phyloP scores from a whole-genome alignment of 1,140 invertebrate genomes.

The Micrasema longulum region DNA sequence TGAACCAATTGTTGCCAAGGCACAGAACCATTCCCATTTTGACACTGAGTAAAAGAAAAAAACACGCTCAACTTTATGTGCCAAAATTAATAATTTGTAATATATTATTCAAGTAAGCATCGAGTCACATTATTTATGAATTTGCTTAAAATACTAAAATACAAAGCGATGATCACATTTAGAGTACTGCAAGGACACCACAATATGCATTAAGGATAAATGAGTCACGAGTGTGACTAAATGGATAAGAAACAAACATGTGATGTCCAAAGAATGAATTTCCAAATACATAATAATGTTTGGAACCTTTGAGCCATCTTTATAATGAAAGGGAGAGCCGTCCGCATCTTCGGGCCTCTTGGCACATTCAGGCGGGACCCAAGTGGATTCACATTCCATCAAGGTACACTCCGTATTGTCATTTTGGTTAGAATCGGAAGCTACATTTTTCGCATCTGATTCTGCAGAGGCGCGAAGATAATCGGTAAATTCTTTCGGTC shows the following conservation, averaged over 20 bases:
- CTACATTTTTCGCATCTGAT: slow-evolving; percentile 42
- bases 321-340: slow-evolving; percentile 46
- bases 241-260: neutral
- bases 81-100: too few relatives aligned
- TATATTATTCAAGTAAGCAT: too few relatives aligned
- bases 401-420: slow-evolving; percentile 43
- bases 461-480: slow-evolving; percentile 38
- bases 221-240: neutral
- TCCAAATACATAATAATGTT: slow-evolving; percentile 24
- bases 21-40: slow-evolving; percentile 62
- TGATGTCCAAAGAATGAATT: slow-evolving; percentile 20
- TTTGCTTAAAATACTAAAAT: too few relatives aligned
- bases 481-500: slow-evolving; percentile 44
- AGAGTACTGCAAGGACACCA: neutral
- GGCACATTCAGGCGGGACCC: slow-evolving; percentile 30
- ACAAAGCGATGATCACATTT: too few relatives aligned
- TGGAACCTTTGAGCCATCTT: slow-evolving; percentile 49
- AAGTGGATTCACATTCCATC: slow-evolving; percentile 45
- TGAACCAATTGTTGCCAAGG: slow-evolving; percentile 82
- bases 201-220: too few relatives aligned
- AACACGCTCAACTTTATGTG: too few relatives aligned
- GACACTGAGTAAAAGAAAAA: slow-evolving; percentile 23
- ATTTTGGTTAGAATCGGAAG: slow-evolving; percentile 46
- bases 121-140: too few relatives aligned
- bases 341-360: slow-evolving; percentile 28